Evolutionary conservation across 2,888 invertebrate genomes (phyloP).

Genomic region (Proisotoma minuta): DNA sequence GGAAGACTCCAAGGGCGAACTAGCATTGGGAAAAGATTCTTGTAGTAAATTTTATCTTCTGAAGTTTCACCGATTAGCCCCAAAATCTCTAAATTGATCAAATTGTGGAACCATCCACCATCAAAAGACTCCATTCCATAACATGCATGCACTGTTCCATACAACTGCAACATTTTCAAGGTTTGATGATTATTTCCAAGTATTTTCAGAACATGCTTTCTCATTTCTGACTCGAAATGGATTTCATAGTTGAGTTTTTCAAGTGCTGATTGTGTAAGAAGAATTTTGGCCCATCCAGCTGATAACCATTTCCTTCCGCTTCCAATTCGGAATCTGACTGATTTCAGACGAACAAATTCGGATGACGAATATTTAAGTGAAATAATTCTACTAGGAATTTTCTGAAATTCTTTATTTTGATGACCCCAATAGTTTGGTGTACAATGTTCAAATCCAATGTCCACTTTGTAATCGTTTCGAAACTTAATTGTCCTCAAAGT

Average conservation of each 20-base stretch:
- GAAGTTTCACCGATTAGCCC: neutral
- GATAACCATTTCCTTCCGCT: neutral
- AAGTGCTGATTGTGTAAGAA: neutral
- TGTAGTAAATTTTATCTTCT: constrained; percentile 3
- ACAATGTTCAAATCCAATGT: neutral
- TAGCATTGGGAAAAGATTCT: neutral
- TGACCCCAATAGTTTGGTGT: neutral
- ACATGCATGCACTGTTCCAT: neutral
- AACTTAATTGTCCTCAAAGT: neutral
- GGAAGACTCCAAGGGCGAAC: constrained; percentile 2
- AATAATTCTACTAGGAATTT: neutral
- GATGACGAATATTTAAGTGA: neutral
- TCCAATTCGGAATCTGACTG: neutral
- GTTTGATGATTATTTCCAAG: neutral
- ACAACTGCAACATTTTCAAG: neutral
- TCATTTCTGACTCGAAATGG: neutral
- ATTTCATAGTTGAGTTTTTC: neutral
- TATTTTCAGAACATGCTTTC: neutral
- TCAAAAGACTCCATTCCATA: constrained; percentile 14
- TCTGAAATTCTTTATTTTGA: too few species aligned
- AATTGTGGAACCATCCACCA: constrained; percentile 2
- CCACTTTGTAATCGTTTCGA: neutral
- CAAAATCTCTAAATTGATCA: neutral
- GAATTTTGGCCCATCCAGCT: neutral
- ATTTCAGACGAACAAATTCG: too few species aligned